These are phyloP conservation scores for Darevskia nairensis DNA, from an alignment of 2,797 vertebrate genomes.

Conservation along the genomic window DNA sequence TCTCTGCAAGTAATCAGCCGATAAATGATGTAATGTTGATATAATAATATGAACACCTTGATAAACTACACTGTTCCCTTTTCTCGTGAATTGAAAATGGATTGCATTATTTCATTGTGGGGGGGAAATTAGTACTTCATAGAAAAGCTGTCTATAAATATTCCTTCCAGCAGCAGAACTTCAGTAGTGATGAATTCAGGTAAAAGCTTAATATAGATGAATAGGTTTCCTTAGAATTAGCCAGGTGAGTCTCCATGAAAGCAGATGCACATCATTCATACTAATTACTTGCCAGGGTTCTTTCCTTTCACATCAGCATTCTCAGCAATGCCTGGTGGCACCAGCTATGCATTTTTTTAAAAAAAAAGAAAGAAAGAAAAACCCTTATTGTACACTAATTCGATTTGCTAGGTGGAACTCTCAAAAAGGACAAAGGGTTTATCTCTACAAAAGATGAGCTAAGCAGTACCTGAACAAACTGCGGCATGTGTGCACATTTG, in stretches of 20 bases:
- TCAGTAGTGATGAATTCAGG: constrained; percentile 17
- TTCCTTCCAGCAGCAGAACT: background rate
- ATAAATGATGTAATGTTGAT: constrained; percentile 6
- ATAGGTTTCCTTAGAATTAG: constrained; percentile 21
- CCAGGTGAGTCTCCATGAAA: constrained; percentile 24
- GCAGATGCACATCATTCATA: constrained; percentile 36
- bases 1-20: background rate
- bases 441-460: constrained; percentile 13
- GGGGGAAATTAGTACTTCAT: background rate
- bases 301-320: constrained; percentile 34
- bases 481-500: background rate
- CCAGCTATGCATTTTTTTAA: background rate
- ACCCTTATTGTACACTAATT: constrained; percentile 3
- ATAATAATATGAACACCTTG: constrained; percentile 15
- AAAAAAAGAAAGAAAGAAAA: background rate
- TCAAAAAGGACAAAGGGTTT: constrained; percentile 16
- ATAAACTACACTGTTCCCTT: background rate
- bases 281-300: constrained; percentile 25
- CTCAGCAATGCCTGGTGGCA: background rate
- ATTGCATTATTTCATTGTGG: constrained; percentile 9
- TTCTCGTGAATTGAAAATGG: background rate
- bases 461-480: constrained; percentile 3
- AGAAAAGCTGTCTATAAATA: constrained; percentile 2
- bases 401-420: constrained; percentile 3
- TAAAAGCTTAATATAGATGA: constrained; percentile 33